Base-by-base conservation (phyloP, 2,888 invertebrate genomes). In the Caenorhabditis imperialis region DNA sequence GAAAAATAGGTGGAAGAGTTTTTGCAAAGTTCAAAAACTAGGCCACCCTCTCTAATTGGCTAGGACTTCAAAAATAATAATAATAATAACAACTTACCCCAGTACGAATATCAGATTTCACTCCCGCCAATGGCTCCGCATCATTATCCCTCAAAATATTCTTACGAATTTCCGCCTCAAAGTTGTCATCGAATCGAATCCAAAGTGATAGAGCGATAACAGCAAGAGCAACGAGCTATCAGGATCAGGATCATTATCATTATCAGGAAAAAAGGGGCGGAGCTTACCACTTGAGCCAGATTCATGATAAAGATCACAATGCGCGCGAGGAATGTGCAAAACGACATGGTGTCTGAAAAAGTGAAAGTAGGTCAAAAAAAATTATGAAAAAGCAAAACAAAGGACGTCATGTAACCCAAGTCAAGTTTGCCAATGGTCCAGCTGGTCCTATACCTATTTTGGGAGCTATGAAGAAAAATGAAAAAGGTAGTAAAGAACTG, bases 171-270 rank as follows among this genome's bases (percentile, higher is more conserved):
- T 80, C 78, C 20, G 65, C 51, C 51, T 86, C 86, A 57, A 86
- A 84, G 23, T 72, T 65, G 22, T 67, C 62, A 65, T 85, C 85
- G 33, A 78, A 78, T 22, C 85, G 75, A 35, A 85, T 81, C 85
- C 85, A 86, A 1, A 85, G 42, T 7, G 79, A 63, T 10, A 85
- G 51, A 0, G 77, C 84, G 30, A 85, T 72, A 7, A 85, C 74
- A 4, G 83, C 74, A 18, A 85, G 63, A 16, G 76, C 78, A 1
- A 81, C 83, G 14, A 85, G 60, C 84, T 33, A 8, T 37, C 14
- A 18, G 3, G 44, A 44, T 14, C 10, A 6, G 18, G 14, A 65
- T 6, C 2, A 35, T 30, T 44, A 7, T 25, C 20, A 16, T 38
- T 12, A n/a, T 50, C 18, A 35, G 25, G 40, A 38, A 16, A 2